Percentiles rank a stretch among this genome's conserved stretches.
Evolutionary conservation across 92 coral and sea anemone genomes (phyloP).

Genomic region (Chrysogorgia sp.): DNA sequence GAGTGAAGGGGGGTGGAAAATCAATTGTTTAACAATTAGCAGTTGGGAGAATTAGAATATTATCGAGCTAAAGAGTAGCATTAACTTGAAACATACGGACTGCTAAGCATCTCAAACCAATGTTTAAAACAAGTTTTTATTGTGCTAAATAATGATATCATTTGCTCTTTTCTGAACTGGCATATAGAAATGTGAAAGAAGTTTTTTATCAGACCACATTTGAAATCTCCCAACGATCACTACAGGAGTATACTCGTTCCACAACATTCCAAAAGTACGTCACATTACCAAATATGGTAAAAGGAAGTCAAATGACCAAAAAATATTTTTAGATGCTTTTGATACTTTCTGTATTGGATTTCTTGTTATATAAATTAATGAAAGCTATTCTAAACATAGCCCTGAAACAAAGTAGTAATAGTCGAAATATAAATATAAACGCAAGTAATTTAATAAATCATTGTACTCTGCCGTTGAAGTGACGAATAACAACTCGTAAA

Average conservation of each 20-base stretch:
- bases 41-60: slow-evolving; percentile 21
- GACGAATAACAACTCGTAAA: too few species aligned
- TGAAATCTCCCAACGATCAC: slow-evolving; percentile 27
- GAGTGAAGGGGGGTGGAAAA: slow-evolving; percentile 81
- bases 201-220: not conserved
- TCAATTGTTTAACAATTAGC: slow-evolving; percentile 29
- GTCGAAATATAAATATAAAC: too few species aligned
- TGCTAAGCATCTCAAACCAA: too few species aligned
- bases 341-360: not conserved
- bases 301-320: slow-evolving; percentile 28
- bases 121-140: too few species aligned
- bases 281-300: slow-evolving; percentile 42
- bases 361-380: not conserved
- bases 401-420: too few species aligned
- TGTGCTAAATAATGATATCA: too few species aligned
- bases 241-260: not conserved
- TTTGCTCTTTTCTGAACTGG: too few species aligned
- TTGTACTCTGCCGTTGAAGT: too few species aligned
- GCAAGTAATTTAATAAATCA: too few species aligned
- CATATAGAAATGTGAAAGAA: not conserved
- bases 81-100: too few species aligned
- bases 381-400: not conserved
- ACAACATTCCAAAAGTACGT: slow-evolving; percentile 40
- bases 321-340: slow-evolving; percentile 2
- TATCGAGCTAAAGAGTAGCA: not conserved